Evolutionary conservation across 2,113 vertebrate genomes (phyloP).

Genomic region (Vulpes vulpes): DNA sequence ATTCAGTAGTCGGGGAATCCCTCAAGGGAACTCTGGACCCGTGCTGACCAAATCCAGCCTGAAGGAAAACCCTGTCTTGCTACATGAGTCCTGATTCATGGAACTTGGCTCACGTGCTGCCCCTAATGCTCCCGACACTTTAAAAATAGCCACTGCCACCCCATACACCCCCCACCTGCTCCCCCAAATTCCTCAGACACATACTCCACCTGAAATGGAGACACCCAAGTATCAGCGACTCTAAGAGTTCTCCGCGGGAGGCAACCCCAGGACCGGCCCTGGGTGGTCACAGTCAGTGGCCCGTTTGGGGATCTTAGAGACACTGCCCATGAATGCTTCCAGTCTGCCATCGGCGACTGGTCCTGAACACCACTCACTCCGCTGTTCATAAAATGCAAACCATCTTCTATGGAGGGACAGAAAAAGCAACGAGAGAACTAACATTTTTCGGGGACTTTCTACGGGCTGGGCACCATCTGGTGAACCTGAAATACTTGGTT

Average conservation of each 20-base stretch:
- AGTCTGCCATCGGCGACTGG: no score
- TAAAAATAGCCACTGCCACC: not conserved
- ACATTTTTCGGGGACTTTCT: not conserved
- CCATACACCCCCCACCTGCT: not conserved
- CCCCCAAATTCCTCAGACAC: not conserved
- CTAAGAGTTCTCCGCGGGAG: not conserved
- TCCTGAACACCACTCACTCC: not conserved
- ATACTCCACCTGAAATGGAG: not conserved
- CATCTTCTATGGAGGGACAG: not conserved
- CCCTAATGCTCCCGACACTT: not conserved
- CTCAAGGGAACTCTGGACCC: conserved; percentile 70
- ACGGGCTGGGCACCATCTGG: not conserved
- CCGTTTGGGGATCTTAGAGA: not conserved
- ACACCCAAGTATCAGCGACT: not conserved
- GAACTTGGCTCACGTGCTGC: conserved; percentile 52
- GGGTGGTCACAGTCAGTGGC: not conserved
- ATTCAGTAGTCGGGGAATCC: conserved; percentile 65
- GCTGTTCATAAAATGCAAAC: not conserved
- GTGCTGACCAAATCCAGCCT: conserved; percentile 41
- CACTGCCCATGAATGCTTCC: not conserved
- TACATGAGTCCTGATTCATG: conserved; percentile 81
- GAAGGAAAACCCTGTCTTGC: conserved; percentile 81
- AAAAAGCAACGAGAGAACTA: not conserved
- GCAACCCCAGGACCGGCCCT: not conserved
- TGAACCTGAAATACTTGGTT: not conserved